phyloP scores from a whole-genome alignment of 2,888 invertebrate species.

The Dorcus hopei region DNA sequence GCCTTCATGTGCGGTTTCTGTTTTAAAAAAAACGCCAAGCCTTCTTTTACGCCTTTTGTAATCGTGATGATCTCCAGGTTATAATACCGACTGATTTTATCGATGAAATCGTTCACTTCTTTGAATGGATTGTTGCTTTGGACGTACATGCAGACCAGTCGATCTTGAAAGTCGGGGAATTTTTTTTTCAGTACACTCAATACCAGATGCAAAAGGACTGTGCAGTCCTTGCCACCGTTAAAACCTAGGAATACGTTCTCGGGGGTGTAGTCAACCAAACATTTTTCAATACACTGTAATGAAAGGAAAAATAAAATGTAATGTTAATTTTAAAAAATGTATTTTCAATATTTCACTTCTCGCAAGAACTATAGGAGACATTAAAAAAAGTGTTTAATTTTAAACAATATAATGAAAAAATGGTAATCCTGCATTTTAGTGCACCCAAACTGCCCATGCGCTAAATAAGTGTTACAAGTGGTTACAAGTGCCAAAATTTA shows the following conservation, averaged over 20 bases:
- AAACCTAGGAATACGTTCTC: constrained; percentile 86
- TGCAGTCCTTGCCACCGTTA: constrained; percentile 99
- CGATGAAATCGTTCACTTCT: constrained; percentile 84
- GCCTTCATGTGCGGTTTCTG: constrained; percentile 66
- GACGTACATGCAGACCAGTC: constrained; percentile 75
- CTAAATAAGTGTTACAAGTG: no score
- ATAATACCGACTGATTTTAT: constrained; percentile 67
- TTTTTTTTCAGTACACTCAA: constrained; percentile 51
- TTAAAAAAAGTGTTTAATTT: no score
- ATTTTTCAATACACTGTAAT: constrained; percentile 60
- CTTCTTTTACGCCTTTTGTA: constrained; percentile 68
- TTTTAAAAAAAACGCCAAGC: constrained; percentile 61
- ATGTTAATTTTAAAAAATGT: no score
- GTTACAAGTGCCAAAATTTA: no score
- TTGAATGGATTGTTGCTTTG: constrained; percentile 75
- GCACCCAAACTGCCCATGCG: no score
- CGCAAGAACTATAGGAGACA: no score
- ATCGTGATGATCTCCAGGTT: constrained; percentile 67
- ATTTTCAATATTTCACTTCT: no score
- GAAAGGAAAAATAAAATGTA: constrained; percentile 7
- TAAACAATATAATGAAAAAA: no score
- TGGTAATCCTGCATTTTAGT: no score
- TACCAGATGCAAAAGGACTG: constrained; percentile 77
- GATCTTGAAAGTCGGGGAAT: constrained; percentile 34
- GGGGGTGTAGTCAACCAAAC: constrained; percentile 61